Evolutionary conservation across 2,797 vertebrate genomes (phyloP), one percentile per base, ranked within the genome.

Genomic region (Danio jaintianensis): DNA sequence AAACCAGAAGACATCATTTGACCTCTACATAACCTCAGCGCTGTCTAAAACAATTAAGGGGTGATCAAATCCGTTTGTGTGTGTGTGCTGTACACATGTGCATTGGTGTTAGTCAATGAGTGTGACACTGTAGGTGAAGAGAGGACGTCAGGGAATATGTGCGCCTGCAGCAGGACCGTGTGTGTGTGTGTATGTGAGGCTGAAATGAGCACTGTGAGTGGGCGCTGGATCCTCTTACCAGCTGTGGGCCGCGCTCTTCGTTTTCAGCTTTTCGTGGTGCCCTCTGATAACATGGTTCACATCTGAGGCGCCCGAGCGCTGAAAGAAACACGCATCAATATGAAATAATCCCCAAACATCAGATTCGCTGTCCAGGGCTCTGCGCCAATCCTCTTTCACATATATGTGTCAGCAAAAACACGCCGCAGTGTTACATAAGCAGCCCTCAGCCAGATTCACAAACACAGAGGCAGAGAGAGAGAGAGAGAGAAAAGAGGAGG

Each of bases 261-360:
- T 52, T 5, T 20, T 56, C n/a, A 56, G 38, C 13, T 29, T 55
- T 52, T 61, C 52, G 15, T 29, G 0, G 45, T 43, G 56, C 9
- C 45, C 13, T 38, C 47, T 61, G 79, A 69, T 36, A 38, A 53
- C 45, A 77, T 13, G 7, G 42, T 29, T 77, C 72, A 73, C 47
- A 63, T 82, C 66, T 68, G 70, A 74, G 3, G 42, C 53, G 47
- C 58, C 79, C 53, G 42, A 55, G 56, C 73, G 8, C 47, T 38
- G 15, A 75, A 42, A 63, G 47, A 76, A 75, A 81, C 69, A 70
- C 50, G 12, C 48, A 72, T 81, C 56, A 74, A 83, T 69, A 74
- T 78, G 38, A 80, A 85, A 81, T 72, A 29, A 88, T 82, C 82
- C 85, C 76, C 79, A 86, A 80, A 59, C 73, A 77, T 80, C 77